phyloP scores from a whole-genome alignment of 2,888 invertebrate species.

The Parelbella ahira region DNA sequence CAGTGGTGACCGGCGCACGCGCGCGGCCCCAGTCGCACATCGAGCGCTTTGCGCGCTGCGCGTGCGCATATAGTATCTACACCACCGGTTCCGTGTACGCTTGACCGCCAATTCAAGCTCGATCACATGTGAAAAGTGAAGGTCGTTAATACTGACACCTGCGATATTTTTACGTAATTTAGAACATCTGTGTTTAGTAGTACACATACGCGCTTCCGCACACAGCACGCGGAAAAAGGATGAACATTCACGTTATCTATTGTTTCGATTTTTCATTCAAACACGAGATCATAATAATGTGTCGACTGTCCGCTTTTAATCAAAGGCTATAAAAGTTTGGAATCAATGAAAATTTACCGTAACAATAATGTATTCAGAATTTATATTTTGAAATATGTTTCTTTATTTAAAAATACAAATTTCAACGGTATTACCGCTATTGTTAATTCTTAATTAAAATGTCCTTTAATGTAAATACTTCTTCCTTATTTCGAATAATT shows the following conservation, averaged over 20 bases:
- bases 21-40: slow-evolving; percentile 43
- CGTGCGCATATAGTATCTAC: slow-evolving; percentile 35
- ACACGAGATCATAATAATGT: background rate
- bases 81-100: slow-evolving; percentile 29
- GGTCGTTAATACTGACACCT: slow-evolving; percentile 29
- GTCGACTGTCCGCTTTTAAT: too few species aligned
- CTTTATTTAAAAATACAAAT: too few species aligned
- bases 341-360: too few species aligned
- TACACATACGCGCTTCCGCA: slow-evolving; percentile 3
- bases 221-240: slow-evolving; percentile 5
- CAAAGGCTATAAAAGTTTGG: too few species aligned
- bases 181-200: slow-evolving; percentile 11
- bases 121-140: slow-evolving; percentile 43
- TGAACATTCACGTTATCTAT: slow-evolving; percentile 2
- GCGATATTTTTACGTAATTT: slow-evolving; percentile 15
- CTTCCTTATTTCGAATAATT: too few species aligned
- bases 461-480: too few species aligned
- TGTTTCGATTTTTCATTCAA: slow-evolving; percentile 5
- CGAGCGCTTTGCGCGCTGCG: slow-evolving; percentile 68
- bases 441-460: too few species aligned
- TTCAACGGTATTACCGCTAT: too few species aligned
- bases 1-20: slow-evolving; percentile 27
- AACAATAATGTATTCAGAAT: too few species aligned
- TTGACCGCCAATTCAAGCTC: slow-evolving; percentile 29
- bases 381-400: too few species aligned